Evolutionary conservation across 2,888 invertebrate genomes (phyloP).

Genomic region (Vesta saturnalis): DNA sequence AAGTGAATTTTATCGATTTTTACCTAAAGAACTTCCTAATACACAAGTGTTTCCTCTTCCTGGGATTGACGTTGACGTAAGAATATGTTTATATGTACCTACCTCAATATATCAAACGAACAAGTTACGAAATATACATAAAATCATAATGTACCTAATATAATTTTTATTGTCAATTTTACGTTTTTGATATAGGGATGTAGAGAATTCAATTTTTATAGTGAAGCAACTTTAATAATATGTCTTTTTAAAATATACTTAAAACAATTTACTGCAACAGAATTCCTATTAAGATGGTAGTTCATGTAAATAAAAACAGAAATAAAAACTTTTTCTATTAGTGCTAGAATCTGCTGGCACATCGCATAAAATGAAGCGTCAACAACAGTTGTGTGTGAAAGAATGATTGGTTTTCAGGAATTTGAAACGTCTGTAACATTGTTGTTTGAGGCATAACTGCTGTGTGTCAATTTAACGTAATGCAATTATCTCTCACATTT

Average conservation of each 20-base stretch:
- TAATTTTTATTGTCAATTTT: too few species aligned
- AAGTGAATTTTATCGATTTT: conserved; percentile 81
- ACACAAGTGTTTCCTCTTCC: conserved; percentile 77
- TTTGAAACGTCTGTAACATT: background rate
- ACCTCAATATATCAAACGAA: conserved; percentile 1
- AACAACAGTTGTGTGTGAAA: background rate
- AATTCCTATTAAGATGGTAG: background rate
- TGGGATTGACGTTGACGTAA: conserved; percentile 78
- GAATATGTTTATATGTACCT: conserved; percentile 55
- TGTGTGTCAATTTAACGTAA: background rate
- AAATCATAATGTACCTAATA: background rate
- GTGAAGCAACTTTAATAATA: too few species aligned
- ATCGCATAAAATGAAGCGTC: background rate
- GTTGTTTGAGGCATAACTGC: background rate
- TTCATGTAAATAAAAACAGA: background rate
- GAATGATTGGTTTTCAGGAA: conserved; percentile 1
- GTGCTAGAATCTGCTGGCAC: background rate
- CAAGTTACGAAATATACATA: background rate
- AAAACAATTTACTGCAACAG: background rate
- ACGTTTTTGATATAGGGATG: too few species aligned
- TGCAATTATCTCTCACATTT: background rate
- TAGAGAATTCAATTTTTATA: too few species aligned
- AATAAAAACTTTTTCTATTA: conserved; percentile 14
- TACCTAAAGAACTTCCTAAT: conserved; percentile 81
- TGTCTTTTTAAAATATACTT: background rate